These are phyloP conservation scores for Apostichopus californicus DNA, from an alignment of 35 echinoderm and acorn worm genomes.

Conservation along the genomic window DNA sequence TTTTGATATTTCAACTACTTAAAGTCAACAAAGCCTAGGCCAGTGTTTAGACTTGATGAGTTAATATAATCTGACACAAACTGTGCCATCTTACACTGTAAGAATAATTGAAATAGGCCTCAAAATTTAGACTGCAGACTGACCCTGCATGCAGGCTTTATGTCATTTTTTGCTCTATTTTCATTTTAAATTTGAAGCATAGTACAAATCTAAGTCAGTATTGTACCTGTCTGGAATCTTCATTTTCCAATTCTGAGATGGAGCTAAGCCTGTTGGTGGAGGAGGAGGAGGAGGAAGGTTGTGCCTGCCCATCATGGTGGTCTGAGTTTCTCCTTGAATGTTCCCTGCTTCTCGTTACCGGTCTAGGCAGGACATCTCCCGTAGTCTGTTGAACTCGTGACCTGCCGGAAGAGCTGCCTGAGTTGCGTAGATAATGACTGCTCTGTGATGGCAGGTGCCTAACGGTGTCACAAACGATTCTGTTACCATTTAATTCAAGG, in stretches of 20 bases:
- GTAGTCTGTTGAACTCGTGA: not conserved
- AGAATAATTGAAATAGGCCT: too few relatives aligned
- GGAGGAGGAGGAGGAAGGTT: not conserved
- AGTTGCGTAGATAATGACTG: conserved; percentile 38
- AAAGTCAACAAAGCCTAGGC: too few relatives aligned
- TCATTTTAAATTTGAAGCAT: too few relatives aligned
- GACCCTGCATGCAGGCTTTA: too few relatives aligned
- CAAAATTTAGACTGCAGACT: too few relatives aligned
- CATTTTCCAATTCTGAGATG: not conserved
- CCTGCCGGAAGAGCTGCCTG: conserved; percentile 25
- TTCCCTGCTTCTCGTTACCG: not conserved
- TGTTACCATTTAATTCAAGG: conserved; percentile 36
- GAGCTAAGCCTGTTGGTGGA: not conserved
- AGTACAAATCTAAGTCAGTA: not conserved
- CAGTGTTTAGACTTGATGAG: not conserved
- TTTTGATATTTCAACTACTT: too few relatives aligned
- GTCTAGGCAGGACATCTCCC: not conserved
- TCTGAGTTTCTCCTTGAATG: not conserved
- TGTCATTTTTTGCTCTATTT: too few relatives aligned
- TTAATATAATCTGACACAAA: not conserved
- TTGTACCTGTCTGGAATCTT: conserved; percentile 41
- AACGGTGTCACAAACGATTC: conserved; percentile 7
- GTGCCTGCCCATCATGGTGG: not conserved
- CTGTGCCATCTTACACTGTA: too few relatives aligned
- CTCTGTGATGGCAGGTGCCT: conserved; percentile 4